A percentile compares a stretch with the other conserved stretches of the same genome.
These are phyloP conservation scores for Erpornis zantholeuca DNA, from an alignment of 2,113 vertebrate species.

Conservation along the genomic window DNA sequence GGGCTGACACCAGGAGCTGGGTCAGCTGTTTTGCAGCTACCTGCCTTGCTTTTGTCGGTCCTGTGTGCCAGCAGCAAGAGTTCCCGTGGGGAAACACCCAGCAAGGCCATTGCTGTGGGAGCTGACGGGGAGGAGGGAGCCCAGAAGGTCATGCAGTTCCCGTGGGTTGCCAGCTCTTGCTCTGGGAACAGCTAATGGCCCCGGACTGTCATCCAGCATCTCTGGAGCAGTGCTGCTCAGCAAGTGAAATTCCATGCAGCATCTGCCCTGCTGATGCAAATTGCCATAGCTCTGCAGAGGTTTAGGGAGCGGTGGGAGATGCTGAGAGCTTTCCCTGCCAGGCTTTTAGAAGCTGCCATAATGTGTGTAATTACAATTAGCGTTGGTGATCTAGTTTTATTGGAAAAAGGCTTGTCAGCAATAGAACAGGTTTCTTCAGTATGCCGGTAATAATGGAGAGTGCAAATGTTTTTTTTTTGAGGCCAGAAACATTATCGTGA, in stretches of 20 bases:
- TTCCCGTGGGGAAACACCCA: not conserved
- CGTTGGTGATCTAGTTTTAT: not conserved
- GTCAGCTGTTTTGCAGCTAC: not conserved
- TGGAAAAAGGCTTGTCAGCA: not conserved
- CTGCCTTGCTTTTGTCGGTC: not conserved
- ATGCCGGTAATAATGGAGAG: not conserved
- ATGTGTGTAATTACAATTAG: not conserved
- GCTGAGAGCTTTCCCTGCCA: not conserved
- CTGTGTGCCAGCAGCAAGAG: fast-evolving
- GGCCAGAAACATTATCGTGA: not conserved
- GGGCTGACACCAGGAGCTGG: not conserved
- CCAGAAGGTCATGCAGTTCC: not conserved
- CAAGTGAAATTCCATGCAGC: not conserved
- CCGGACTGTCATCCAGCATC: fast-evolving
- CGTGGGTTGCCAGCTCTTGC: fast-evolving
- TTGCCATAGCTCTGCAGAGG: not conserved
- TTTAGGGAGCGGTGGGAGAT: not conserved
- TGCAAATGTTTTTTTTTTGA: not conserved
- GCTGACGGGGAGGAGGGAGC: not conserved
- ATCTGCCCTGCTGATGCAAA: not conserved
- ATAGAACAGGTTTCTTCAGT: not conserved
- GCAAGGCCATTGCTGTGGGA: not conserved
- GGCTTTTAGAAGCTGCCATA: not conserved
- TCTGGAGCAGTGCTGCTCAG: not conserved
- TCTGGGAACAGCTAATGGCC: not conserved